Percentiles rank a stretch among this genome's conserved stretches.
phyloP scores from a whole-genome alignment of 2,888 invertebrate species.

The Magallana nippona region DNA sequence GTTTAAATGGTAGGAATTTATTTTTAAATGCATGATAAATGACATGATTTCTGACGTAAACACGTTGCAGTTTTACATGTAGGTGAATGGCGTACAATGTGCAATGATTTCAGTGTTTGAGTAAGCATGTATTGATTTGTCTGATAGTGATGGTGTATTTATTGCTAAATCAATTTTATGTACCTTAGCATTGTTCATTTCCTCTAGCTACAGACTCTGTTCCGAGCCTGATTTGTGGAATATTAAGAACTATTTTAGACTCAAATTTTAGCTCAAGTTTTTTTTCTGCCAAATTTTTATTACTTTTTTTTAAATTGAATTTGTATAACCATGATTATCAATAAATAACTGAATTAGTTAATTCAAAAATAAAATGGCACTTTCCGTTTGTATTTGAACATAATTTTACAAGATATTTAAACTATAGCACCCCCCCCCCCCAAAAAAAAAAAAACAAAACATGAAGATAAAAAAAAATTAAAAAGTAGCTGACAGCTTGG shows the following conservation, averaged over 20 bases:
- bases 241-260: too few relatives aligned
- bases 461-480: not conserved
- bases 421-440: not conserved
- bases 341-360: too few relatives aligned
- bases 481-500: not conserved
- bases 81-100: not conserved
- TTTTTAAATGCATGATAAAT: not conserved
- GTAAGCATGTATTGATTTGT: conserved; percentile 8
- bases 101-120: not conserved
- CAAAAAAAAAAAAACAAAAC: not conserved
- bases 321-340: too few relatives aligned
- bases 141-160: conserved; percentile 10
- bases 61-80: not conserved
- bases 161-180: conserved; percentile 12
- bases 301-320: too few relatives aligned
- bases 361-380: too few relatives aligned
- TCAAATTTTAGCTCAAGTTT: too few relatives aligned
- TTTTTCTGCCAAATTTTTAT: too few relatives aligned
- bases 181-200: not conserved
- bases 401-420: too few relatives aligned
- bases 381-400: too few relatives aligned
- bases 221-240: not conserved
- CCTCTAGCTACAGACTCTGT: not conserved
- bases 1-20: not conserved
- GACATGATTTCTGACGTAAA: conserved; percentile 4